Conservation (phyloP, 1,140 invertebrate species). For the Heliconius himera region DNA sequence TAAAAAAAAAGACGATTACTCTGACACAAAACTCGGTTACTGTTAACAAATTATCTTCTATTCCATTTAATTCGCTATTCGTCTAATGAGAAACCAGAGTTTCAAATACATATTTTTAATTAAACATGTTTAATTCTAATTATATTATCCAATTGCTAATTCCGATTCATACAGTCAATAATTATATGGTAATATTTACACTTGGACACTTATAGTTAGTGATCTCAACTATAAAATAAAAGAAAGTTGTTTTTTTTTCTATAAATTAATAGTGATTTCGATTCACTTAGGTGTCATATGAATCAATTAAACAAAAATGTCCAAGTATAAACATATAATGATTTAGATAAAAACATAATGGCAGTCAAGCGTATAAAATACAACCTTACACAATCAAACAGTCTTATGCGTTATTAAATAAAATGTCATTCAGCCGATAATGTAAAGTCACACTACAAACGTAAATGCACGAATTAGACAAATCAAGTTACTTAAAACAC, state of each 20-base stretch:
- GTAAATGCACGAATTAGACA: conserved; percentile 63
- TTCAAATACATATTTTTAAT: not conserved
- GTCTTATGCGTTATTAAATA: conserved; percentile 72
- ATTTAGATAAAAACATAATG: conserved; percentile 52
- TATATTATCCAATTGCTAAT: conserved; percentile 2
- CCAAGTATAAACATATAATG: conserved; percentile 26
- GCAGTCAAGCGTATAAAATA: conserved; percentile 68
- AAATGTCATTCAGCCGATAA: conserved; percentile 48
- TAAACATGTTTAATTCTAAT: not conserved
- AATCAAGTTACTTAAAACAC: conserved; percentile 46
- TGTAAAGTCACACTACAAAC: conserved; percentile 49
- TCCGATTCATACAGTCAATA: not conserved
- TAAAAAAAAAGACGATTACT: not conserved
- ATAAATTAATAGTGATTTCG: not conserved
- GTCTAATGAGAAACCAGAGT: conserved; percentile 5
- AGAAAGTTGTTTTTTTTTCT: not conserved
- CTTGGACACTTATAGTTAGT: not conserved
- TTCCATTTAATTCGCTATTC: not conserved
- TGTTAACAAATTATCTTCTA: conserved; percentile 10
- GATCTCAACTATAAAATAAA: not conserved
- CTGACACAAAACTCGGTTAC: not conserved
- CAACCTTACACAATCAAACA: conserved; percentile 63
- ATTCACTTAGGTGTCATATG: not conserved
- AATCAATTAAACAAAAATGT: not conserved
- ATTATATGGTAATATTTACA: not conserved